Base-by-base conservation (phyloP, 2,888 invertebrate genomes). In the Platypus cylindrus region DNA sequence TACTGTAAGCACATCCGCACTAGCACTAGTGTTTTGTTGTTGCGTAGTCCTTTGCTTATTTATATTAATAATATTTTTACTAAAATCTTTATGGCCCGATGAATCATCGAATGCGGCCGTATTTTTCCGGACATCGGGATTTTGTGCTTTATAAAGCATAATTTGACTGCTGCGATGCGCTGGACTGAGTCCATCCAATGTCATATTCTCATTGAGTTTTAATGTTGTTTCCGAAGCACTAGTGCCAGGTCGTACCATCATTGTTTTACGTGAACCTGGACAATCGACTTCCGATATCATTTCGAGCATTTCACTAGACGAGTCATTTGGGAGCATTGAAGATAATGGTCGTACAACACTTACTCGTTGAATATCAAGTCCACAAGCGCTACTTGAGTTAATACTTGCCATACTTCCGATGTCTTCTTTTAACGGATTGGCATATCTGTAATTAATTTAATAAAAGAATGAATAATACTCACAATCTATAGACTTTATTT, bases 121-220 rank as follows among this genome's bases (percentile, higher is more conserved):
- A 62, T 83, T 84, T 64, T 85, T 85, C 52, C 81, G 72, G 59
- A 83, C 79, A 59, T 85, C 85, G 32, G 80, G 75, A 60, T 84
- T 83, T 57, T 83, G 84, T 41, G 85, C 80, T 65, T 87, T 86
- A 64, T 82, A 84, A 43, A 84, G 67, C 59, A 78, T 65, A 48
- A 79, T 74, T 52, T 74, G 71, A 42, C 70, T 73, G 52, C 66
- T 68, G 26, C 71, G 62, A 51, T 71, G 71, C 15, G 60, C 58
- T 11, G 62, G 57, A 41, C 61, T 62, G 17, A 63, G 46, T 8
- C 62, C 62, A 34, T 60, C 59, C 28, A 51, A 50, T 20, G 49
- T 50, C 36, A 48, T 45, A 28, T 46, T 41, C 22, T 57, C 58
- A 39, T 53, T 53, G 13, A 57, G 43, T 41, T 59, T 58, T 4